phyloP scores from a whole-genome alignment of 2,797 vertebrate species.

The Cuculus canorus region DNA sequence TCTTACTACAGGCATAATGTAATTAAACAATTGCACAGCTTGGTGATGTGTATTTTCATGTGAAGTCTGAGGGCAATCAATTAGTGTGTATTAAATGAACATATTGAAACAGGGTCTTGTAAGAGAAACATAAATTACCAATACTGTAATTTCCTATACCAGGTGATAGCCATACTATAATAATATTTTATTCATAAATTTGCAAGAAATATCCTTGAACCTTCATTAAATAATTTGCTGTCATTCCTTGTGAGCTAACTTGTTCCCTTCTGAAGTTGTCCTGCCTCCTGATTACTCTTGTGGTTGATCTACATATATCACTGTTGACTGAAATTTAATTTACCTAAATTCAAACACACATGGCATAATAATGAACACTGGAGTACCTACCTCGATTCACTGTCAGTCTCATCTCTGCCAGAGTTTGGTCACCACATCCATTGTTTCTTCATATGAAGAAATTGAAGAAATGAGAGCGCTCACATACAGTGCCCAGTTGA shows the following conservation, averaged over 20 bases:
- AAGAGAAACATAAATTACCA: neutral
- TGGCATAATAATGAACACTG: neutral
- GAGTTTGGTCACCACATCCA: neutral
- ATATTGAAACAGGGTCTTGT: neutral
- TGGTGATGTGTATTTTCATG: neutral
- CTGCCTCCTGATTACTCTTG: neutral
- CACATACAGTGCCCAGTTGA: neutral
- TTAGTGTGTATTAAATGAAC: neutral
- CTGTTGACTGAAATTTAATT: neutral
- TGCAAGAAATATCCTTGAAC: neutral
- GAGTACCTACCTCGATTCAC: fast-evolving
- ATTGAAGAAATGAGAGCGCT: neutral
- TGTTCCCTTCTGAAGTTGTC: neutral
- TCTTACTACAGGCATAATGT: neutral
- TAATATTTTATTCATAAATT: neutral
- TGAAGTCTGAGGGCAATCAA: neutral
- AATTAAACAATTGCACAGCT: neutral
- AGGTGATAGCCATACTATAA: neutral
- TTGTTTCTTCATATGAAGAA: neutral
- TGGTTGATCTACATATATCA: neutral
- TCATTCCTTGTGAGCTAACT: neutral
- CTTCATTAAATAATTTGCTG: neutral
- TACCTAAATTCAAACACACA: neutral
- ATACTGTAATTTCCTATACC: neutral
- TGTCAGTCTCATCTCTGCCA: neutral